A percentile compares a stretch with the other conserved stretches of the same genome.
phyloP scores from a whole-genome alignment of 1,140 invertebrate species.

The Philotrypesis tridentata region DNA sequence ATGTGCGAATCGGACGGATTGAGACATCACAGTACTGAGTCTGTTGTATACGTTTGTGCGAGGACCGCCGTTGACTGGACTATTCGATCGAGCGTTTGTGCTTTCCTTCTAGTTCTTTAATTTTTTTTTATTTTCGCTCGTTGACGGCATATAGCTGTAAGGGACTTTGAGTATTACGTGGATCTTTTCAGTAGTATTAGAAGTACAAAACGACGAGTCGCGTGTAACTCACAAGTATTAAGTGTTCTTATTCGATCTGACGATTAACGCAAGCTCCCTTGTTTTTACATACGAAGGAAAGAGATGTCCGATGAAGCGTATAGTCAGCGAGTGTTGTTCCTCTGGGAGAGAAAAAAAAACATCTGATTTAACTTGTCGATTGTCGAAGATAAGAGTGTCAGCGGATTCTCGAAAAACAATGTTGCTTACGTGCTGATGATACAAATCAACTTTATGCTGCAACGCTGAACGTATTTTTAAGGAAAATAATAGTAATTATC shows the following conservation, averaged over 20 bases:
- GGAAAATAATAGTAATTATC: slow-evolving; percentile 28
- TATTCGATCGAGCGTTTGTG: slow-evolving; percentile 12
- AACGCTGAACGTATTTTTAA: slow-evolving; percentile 30
- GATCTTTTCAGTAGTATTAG: slow-evolving; percentile 41
- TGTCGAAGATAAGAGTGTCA: neutral
- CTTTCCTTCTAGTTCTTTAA: neutral
- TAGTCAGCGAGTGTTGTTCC: neutral
- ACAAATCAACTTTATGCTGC: slow-evolving; percentile 30
- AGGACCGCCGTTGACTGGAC: slow-evolving; percentile 9
- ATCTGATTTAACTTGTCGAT: slow-evolving; percentile 1
- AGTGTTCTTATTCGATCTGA: slow-evolving; percentile 13
- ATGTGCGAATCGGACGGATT: neutral
- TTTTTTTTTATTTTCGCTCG: neutral
- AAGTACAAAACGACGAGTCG: slow-evolving; percentile 25
- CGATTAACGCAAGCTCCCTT: neutral
- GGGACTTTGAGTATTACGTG: slow-evolving; percentile 35
- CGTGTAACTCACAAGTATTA: slow-evolving; percentile 23
- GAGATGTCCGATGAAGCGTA: neutral
- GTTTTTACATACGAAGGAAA: neutral
- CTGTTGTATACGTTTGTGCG: neutral
- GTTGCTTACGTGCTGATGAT: slow-evolving; percentile 25
- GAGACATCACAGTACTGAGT: slow-evolving; percentile 13
- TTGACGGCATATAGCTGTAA: slow-evolving; percentile 10
- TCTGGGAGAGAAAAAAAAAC: neutral
- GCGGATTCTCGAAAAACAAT: neutral